These are phyloP conservation scores for Rosalia funebris DNA, from an alignment of 2,888 invertebrate species.

Conservation along the genomic window DNA sequence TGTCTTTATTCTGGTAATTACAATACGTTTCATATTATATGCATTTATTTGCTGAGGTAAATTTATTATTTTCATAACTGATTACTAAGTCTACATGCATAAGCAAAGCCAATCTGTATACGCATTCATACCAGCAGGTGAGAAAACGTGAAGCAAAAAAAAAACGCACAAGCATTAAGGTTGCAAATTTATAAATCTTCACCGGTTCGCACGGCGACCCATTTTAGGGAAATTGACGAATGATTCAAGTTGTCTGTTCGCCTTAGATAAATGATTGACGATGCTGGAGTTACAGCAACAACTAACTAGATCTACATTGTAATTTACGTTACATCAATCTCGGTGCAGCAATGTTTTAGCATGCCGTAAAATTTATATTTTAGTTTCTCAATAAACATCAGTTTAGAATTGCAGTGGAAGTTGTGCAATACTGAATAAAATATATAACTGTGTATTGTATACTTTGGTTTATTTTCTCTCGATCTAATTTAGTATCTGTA, in stretches of 20 bases:
- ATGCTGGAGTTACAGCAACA: conserved; percentile 26
- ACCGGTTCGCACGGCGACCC: conserved; percentile 2
- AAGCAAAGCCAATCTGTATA: no score
- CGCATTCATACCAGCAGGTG: neutral
- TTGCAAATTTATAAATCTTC: conserved; percentile 5
- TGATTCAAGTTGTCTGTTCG: conserved; percentile 24
- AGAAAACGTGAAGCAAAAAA: neutral
- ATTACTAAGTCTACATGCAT: no score
- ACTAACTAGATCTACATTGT: conserved; percentile 35
- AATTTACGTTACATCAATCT: conserved; percentile 37
- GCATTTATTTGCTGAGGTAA: no score
- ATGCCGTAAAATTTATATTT: conserved; percentile 30
- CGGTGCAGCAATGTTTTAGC: conserved; percentile 18
- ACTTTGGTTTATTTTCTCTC: conserved; percentile 14
- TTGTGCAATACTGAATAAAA: conserved; percentile 22
- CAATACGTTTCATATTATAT: no score
- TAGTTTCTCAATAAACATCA: conserved; percentile 31
- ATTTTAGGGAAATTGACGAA: conserved; percentile 21
- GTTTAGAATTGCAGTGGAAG: conserved; percentile 19
- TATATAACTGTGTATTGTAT: conserved; percentile 13
- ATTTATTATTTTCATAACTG: no score
- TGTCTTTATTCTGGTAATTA: no score
- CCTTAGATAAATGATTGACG: conserved; percentile 33
- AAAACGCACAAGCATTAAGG: neutral
- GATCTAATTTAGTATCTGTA: conserved; percentile 1